Conservation (phyloP, 2,113 vertebrate genomes). For the cattle (Bos taurus) region ARS-UCD2.0 NC_037347.1:20141501-20142000, state of each 20-base stretch:
- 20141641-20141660: neutral
- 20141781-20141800: neutral
- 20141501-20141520: neutral
- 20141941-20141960: conserved; percentile 3
- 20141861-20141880: neutral
- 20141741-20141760: conserved; percentile 29
- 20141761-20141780: neutral
- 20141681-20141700: neutral
- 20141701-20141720: conserved; percentile 32
- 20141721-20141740: neutral
- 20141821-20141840: neutral
- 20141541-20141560: neutral
- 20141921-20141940: neutral
- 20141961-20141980: conserved; percentile 44
- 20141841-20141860: conserved; percentile 20
- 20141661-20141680: neutral
- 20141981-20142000: neutral
- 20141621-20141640: neutral
- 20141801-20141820: neutral
- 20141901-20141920: conserved; percentile 34
- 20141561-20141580: too few relatives aligned
- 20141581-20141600: too few relatives aligned
- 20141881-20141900: neutral
- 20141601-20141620: too few relatives aligned
- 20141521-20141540: neutral